Evolutionary conservation across 2,888 invertebrate genomes (phyloP).

Genomic region (Lomographa bimaculata): DNA sequence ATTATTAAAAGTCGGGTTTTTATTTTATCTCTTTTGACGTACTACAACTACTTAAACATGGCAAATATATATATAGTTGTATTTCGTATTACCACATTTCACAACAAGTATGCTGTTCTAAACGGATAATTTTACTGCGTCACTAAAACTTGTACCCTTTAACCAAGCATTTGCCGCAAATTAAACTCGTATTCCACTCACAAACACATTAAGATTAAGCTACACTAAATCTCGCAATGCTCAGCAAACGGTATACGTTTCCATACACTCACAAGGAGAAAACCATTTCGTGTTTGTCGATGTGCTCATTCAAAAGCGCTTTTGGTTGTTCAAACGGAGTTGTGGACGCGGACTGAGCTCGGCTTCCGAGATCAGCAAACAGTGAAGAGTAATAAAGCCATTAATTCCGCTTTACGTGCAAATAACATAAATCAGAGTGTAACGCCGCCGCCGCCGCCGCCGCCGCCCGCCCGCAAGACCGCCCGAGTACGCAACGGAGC

Average conservation of each 20-base stretch:
- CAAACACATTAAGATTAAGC: constrained; percentile 28
- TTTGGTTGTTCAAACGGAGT: constrained; percentile 56
- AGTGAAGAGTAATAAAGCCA: constrained; percentile 80
- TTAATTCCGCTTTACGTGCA: constrained; percentile 82
- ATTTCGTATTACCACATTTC: too few relatives aligned
- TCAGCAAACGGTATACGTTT: constrained; percentile 24
- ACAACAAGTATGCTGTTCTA: too few relatives aligned
- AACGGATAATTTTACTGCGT: too few relatives aligned
- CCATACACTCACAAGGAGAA: constrained; percentile 38
- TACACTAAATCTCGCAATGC: constrained; percentile 25
- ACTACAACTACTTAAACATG: too few relatives aligned
- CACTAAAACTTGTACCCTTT: constrained; percentile 11
- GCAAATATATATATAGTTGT: too few relatives aligned
- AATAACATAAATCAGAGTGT: constrained; percentile 81
- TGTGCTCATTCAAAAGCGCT: constrained; percentile 60
- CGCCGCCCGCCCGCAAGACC: constrained; percentile 69
- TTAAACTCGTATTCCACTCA: constrained; percentile 12
- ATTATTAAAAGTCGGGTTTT: too few relatives aligned
- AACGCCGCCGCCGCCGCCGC: constrained; percentile 48
- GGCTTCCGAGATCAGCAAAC: constrained; percentile 71
- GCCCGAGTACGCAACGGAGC: constrained; percentile 60
- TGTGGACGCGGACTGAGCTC: constrained; percentile 57
- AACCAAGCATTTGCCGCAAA: constrained; percentile 1
- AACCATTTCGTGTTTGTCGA: constrained; percentile 56
- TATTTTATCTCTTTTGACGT: too few relatives aligned